Percentiles rank a stretch among this genome's conserved stretches.
Conservation (phyloP, 2,797 vertebrate species). For the Crocidura indochinensis region DNA sequence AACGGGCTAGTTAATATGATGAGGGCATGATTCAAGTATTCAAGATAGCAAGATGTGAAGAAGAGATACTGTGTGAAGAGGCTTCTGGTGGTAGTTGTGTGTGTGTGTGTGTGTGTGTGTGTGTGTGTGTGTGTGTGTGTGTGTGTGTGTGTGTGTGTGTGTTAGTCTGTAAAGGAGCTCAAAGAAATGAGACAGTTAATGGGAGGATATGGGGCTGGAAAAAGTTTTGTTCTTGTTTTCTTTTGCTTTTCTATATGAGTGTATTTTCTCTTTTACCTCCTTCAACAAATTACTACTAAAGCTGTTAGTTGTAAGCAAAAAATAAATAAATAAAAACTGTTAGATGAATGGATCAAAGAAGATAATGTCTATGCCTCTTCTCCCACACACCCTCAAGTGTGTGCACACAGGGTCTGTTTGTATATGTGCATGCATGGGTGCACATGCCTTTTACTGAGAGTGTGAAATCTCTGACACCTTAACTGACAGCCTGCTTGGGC, state of each 20-base stretch:
- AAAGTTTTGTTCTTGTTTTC: not conserved
- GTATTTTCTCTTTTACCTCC: not conserved
- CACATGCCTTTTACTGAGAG: not conserved
- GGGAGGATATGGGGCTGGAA: not conserved
- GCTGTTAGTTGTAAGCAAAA: no score
- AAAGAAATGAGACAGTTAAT: not conserved
- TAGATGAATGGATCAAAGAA: not conserved
- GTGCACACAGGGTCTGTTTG: not conserved
- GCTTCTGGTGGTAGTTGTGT: not conserved
- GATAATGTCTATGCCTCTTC: no score
- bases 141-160: no score
- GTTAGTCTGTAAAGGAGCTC: not conserved
- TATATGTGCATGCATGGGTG: not conserved
- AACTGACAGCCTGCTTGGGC: not conserved
- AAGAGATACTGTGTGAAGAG: not conserved
- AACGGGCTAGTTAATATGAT: not conserved
- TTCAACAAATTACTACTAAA: not conserved
- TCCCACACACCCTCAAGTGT: no score
- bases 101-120: not conserved
- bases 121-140: no score
- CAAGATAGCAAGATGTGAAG: not conserved
- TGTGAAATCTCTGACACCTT: not conserved
- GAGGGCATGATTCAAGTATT: not conserved
- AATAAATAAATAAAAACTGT: not conserved
- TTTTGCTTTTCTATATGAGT: constrained; percentile 8